Evolutionary conservation across 2,888 invertebrate genomes (phyloP).

Genomic region (Sabellastarte sp.): DNA sequence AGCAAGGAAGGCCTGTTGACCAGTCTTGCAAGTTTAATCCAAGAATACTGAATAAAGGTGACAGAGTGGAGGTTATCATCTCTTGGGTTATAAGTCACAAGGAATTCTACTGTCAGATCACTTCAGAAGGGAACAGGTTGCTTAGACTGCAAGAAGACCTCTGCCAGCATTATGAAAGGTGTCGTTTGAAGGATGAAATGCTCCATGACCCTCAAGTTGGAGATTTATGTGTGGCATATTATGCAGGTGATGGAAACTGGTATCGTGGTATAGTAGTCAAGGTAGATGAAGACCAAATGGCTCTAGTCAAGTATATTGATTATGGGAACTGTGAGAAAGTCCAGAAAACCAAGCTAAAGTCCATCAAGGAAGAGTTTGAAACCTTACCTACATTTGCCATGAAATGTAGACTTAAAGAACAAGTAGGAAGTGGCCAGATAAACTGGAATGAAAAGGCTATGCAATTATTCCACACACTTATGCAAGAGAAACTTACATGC

Average conservation of each 20-base stretch:
- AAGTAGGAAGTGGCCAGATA: background rate
- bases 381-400: background rate
- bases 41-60: background rate
- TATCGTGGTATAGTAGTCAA: background rate
- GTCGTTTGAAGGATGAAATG: background rate
- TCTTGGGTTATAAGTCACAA: background rate
- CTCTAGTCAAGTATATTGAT: background rate
- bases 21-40: background rate
- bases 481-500: background rate
- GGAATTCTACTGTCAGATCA: constrained; percentile 1
- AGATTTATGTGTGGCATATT: background rate
- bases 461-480: background rate
- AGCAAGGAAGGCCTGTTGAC: background rate
- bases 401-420: background rate
- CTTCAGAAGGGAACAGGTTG: background rate
- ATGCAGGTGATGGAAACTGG: background rate
- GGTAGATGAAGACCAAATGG: background rate
- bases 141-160: background rate
- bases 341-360: background rate
- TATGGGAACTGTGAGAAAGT: constrained; percentile 3
- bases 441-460: background rate
- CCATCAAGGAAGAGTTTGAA: background rate
- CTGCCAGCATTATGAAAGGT: background rate
- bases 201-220: background rate
- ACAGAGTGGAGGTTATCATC: background rate